Evolutionary conservation across 2,113 vertebrate species (phyloP).

Genomic region (Strix uralensis): DNA sequence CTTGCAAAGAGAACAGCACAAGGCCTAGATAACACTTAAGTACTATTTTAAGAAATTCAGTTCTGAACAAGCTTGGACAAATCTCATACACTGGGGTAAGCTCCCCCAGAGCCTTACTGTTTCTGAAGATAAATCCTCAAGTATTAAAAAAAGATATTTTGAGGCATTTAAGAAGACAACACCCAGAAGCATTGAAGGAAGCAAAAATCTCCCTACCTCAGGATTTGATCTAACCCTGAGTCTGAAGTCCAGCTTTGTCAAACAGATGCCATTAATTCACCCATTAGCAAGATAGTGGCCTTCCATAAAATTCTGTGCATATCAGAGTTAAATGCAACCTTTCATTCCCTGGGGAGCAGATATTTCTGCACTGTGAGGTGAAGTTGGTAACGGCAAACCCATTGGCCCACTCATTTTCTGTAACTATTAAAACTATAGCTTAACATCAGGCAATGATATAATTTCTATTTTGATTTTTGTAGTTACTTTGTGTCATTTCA

Average conservation of each 20-base stretch:
- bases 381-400: neutral
- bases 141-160: neutral
- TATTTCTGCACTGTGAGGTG: neutral
- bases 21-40: neutral
- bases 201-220: neutral
- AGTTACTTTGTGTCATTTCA: neutral
- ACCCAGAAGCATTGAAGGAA: neutral
- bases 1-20: neutral
- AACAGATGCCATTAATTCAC: neutral
- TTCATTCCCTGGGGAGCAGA: neutral
- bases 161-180: neutral
- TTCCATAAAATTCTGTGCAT: neutral
- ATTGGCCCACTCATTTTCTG: neutral
- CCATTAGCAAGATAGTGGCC: neutral
- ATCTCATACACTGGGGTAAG: neutral
- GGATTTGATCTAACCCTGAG: neutral
- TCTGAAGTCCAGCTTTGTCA: neutral
- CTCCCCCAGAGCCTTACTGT: neutral
- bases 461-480: neutral
- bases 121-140: neutral
- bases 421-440: neutral
- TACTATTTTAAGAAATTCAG: neutral
- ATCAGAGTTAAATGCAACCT: neutral
- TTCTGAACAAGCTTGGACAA: neutral
- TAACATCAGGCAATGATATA: neutral